Evolutionary conservation across 1,140 invertebrate genomes (phyloP), one percentile per base, ranked within the genome.

Genomic region (Drosophila grimshawi): DNA sequence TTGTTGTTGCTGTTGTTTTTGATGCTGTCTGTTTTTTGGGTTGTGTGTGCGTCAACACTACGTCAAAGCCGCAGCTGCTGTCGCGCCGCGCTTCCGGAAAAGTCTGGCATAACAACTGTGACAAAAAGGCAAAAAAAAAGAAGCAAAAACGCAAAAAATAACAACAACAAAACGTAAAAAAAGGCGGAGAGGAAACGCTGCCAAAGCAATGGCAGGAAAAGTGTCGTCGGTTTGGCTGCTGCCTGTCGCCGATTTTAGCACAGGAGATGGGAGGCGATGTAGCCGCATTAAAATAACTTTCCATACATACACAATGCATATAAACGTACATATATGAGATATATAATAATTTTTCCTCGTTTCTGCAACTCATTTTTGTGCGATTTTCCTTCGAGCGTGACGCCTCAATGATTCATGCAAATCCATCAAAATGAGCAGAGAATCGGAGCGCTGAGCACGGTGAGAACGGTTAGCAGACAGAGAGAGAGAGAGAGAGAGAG

Each of bases 361-460:
- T 72, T 78, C 57, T 56, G 56, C 62, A 68, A 77, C 76, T 86
- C 80, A 88, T 86, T 86, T 81, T 49, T 71, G 74, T 67, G 78
- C 85, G 85, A 65, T 89, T 89, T 85, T 89, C 85, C 46, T 76
- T 72, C 85, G 71, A 89, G 86, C 85, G 81, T 89, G 86, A 89
- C 85, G 85, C 80, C 64, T 86, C 83, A 89, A 89, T 89, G 85
- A 89, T 89, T 89, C 85, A 89, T 89, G 85, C 86, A 89, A 89
- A 89, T 89, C 86, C 85, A 89, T 89, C 85, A 86, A 61, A 66
- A 71, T 52, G 46, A 32, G 60, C 46, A 48, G 62, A 66, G 72
- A 81, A 75, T 48, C 19, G 1, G 19, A 19, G 19, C 19, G 19
- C 19, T 19, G 19, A 19, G 19, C 19, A 19, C 19, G 19, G 19